phyloP scores from a whole-genome alignment of 1,140 invertebrate genomes.

The Bombus superbus region DNA sequence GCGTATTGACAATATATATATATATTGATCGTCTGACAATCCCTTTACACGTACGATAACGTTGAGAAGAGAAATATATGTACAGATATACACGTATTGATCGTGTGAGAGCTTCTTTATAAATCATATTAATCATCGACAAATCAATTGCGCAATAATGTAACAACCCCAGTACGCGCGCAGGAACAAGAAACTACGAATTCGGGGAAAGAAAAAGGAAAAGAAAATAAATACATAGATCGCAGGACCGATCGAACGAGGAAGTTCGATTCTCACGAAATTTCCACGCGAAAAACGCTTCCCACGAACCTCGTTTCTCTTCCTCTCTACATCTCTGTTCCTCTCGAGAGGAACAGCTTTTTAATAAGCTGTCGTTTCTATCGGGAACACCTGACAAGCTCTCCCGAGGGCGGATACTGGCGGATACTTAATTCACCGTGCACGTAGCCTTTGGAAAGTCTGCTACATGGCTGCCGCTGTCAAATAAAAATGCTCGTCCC shows the following conservation, averaged over 20 bases:
- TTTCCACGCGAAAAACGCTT: constrained; percentile 34
- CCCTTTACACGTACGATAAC: too few relatives aligned
- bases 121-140: too few relatives aligned
- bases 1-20: too few relatives aligned
- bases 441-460: constrained; percentile 60
- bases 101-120: too few relatives aligned
- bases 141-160: too few relatives aligned
- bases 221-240: too few relatives aligned
- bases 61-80: too few relatives aligned
- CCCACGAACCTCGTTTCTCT: constrained; percentile 32
- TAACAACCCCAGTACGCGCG: background rate
- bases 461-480: constrained; percentile 52
- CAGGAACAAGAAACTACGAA: background rate
- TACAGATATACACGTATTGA: too few relatives aligned
- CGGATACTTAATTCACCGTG: constrained; percentile 50
- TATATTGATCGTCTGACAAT: too few relatives aligned
- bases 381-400: constrained; percentile 49
- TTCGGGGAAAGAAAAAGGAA: background rate
- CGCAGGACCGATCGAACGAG: background rate
- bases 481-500: constrained; percentile 65
- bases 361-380: constrained; percentile 47
- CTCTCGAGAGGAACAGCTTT: constrained; percentile 23
- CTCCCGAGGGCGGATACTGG: constrained; percentile 41
- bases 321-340: background rate
- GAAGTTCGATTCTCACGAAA: constrained; percentile 36